Evolutionary conservation across 2,888 invertebrate genomes (phyloP), one percentile per base, ranked within the genome.

Genomic region (Baronia brevicornis): DNA sequence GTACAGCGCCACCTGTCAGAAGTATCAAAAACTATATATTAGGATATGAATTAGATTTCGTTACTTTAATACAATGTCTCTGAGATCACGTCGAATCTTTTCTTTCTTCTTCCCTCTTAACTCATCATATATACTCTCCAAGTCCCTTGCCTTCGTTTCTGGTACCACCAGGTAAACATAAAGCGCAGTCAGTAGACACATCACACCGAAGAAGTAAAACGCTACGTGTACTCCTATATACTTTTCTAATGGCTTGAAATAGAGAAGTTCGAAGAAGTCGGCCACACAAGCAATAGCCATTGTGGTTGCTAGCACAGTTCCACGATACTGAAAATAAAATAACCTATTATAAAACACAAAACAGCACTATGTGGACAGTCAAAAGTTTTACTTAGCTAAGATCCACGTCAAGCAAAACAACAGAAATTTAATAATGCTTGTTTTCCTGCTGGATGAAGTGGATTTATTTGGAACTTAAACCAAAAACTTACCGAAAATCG

Each of bases 51-150:
- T n/a, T n/a, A n/a, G n/a, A n/a, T n/a, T n/a, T n/a, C n/a, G n/a
- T n/a, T n/a, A n/a, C n/a, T n/a, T n/a, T n/a, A n/a, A n/a, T n/a
- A n/a, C n/a, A n/a, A n/a, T n/a, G n/a, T n/a, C n/a, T n/a, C n/a
- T n/a, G n/a, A n/a, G n/a, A n/a, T n/a, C n/a, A n/a, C n/a, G n/a
- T n/a, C n/a, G n/a, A n/a, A n/a, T 22, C 22, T 41, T 27, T 19
- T 11, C 40, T 12, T 42, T 44, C 28, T 46, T 47, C 18, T 44
- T 44, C 2, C 36, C 39, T 11, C 36, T 43, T 13, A 56, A 35
- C 22, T 56, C 51, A 5, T 49, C 29, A 9, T 58, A 51, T 12
- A 56, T 56, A 7, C 51, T 44, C 8, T 54, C 53, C 5, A 58
- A 28, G 5, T 29, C 34, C 20, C 52, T 37, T n/a, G 41, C 39